Conservation (phyloP, 2,797 vertebrate genomes). For the Diplodus sargus region DNA sequence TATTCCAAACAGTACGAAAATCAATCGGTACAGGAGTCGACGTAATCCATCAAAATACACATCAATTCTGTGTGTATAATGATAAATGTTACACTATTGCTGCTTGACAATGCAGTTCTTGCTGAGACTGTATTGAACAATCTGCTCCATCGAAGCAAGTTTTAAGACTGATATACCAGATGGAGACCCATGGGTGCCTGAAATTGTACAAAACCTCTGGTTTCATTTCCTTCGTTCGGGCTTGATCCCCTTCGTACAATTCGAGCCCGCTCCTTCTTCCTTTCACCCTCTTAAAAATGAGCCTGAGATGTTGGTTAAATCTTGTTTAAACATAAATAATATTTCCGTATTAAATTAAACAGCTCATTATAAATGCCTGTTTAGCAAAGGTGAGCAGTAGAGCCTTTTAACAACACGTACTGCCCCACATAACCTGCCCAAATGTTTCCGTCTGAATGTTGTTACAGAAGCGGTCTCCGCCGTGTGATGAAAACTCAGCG, state of each 20-base stretch:
- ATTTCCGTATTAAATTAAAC: background rate
- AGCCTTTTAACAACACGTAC: background rate
- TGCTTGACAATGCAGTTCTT: background rate
- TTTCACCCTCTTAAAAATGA: background rate
- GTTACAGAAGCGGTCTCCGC: conserved; percentile 32
- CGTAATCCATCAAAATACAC: conserved; percentile 8
- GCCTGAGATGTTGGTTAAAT: background rate
- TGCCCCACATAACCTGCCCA: conserved; percentile 4
- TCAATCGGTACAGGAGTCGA: background rate
- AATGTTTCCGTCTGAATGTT: conserved; percentile 20
- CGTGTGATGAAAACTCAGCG: conserved; percentile 51
- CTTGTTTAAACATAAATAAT: background rate
- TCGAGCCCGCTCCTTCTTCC: background rate
- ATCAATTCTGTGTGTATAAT: background rate
- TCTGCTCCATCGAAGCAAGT: background rate
- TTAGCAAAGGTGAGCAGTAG: background rate
- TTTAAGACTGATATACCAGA: background rate
- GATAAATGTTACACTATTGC: background rate
- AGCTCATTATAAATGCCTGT: background rate
- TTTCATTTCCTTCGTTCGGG: background rate
- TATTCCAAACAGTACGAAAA: background rate
- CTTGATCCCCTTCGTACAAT: background rate
- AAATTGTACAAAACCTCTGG: background rate
- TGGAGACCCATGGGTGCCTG: background rate
- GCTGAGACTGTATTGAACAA: background rate